Evolutionary conservation across 2,113 vertebrate genomes (phyloP).

Genomic region (Oreochromis spilurus): DNA sequence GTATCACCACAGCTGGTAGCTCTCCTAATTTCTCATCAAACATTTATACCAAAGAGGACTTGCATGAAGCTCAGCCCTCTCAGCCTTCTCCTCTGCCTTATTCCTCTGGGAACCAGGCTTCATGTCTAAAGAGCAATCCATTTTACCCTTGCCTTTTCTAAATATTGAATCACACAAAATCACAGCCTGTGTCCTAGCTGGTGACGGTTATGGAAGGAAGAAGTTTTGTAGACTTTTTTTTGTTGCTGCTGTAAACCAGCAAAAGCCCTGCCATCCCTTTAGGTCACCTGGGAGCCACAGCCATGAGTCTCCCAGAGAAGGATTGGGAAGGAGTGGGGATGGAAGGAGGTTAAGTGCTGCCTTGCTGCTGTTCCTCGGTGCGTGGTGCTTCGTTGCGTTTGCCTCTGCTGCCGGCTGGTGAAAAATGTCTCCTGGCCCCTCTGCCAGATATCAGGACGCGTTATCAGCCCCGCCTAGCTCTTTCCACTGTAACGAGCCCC

Average conservation of each 20-base stretch:
- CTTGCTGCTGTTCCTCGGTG: neutral
- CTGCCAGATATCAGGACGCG: slow-evolving; percentile 41
- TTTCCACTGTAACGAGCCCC: slow-evolving; percentile 60
- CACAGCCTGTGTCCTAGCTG: neutral
- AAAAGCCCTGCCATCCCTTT: slow-evolving; percentile 4
- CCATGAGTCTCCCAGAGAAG: slow-evolving; percentile 6
- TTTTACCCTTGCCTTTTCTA: neutral
- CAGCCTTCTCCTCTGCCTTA: slow-evolving; percentile 53
- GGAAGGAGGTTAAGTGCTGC: slow-evolving; percentile 32
- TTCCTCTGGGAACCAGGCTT: slow-evolving; percentile 37
- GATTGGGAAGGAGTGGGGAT: slow-evolving; percentile 6
- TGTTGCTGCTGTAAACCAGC: slow-evolving; percentile 34
- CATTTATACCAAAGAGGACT: slow-evolving; percentile 32
- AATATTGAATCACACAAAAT: slow-evolving; percentile 42
- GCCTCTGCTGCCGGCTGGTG: slow-evolving; percentile 20
- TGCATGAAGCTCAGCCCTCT: slow-evolving; percentile 18
- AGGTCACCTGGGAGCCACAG: slow-evolving; percentile 24
- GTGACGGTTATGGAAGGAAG: neutral
- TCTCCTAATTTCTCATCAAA: slow-evolving; percentile 44
- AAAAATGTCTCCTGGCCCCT: slow-evolving; percentile 55
- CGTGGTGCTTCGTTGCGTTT: neutral
- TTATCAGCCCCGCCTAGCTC: slow-evolving; percentile 56
- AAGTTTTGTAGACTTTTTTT: neutral
- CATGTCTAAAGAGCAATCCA: slow-evolving; percentile 32
- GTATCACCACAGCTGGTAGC: slow-evolving; percentile 21